phyloP scores from a whole-genome alignment of 2,113 vertebrate species.

The Naja naja region DNA sequence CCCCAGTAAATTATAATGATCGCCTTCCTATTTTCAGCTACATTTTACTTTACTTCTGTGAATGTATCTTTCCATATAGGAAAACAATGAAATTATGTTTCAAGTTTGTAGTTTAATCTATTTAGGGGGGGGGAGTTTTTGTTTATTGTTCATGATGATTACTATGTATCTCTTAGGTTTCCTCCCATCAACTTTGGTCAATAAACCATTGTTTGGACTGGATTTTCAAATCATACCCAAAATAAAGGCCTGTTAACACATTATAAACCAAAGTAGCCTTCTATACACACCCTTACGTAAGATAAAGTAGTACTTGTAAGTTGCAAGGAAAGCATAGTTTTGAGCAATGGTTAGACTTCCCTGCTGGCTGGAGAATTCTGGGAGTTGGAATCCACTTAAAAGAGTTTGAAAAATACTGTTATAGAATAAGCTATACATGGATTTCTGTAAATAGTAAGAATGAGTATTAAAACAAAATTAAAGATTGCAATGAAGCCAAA shows the following conservation, averaged over 20 bases:
- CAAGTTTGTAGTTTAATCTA: background rate
- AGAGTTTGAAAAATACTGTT: background rate
- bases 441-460: background rate
- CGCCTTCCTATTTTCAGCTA: background rate
- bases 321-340: fast-evolving
- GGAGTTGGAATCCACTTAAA: background rate
- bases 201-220: background rate
- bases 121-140: background rate
- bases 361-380: background rate
- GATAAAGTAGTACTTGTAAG: fast-evolving
- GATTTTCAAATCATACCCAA: background rate
- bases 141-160: background rate
- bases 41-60: background rate
- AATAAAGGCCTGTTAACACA: fast-evolving
- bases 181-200: background rate
- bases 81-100: background rate
- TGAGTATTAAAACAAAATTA: background rate
- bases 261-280: fast-evolving
- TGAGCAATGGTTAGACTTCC: background rate
- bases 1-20: background rate
- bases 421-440: background rate
- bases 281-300: fast-evolving
- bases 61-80: background rate
- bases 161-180: background rate
- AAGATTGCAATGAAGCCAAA: background rate